Evolutionary conservation across 1,140 invertebrate genomes (phyloP), one percentile per base, ranked within the genome.

Genomic region (Hormaphis cornu): DNA sequence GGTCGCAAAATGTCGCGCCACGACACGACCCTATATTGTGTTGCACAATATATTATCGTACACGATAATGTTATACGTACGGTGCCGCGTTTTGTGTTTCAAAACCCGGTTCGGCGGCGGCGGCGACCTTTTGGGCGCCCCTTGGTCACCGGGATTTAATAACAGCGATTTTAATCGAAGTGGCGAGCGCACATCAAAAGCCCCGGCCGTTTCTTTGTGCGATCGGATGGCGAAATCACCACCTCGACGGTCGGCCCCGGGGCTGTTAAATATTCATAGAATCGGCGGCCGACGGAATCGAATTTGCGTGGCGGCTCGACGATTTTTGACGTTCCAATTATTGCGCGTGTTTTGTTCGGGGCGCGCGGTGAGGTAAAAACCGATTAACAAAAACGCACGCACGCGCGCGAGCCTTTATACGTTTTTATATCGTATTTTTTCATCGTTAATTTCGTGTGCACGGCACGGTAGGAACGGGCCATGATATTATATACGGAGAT

Each of bases 91-190:
- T 66, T 66, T 66, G 46, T 20, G 30, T 66, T 66, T 50, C 61
- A 66, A 46, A 48, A 48, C 18, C 61, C 14, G 12, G 37, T 1
- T 5, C 6, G 5, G 28, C n/a, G 28, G 12, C 14, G 26, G 24
- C 18, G 9, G 20, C 18, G 44, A 33, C 44, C 61, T 66, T 66
- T 66, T 50, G 61, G n/a, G 33, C 61, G 28, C 44, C 22, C 9
- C 44, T 3, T n/a, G 37, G 58, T 22, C 40, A 7, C 12, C 6
- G 18, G 61, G 61, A 50, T 66, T 66, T 66, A 66, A 66, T 66
- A 66, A 66, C 24, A 35, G 61, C 44, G 44, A 66, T 66, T 50
- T 66, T 66, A 66, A 66, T 66, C 61, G 61, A 66, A 66, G 18
- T 30, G n/a, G n/a, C 61, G 61, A 48, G 44, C 16, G 42, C 42